A percentile compares a stretch with the other conserved stretches of the same genome.
phyloP scores from a whole-genome alignment of 2,113 vertebrate genomes.

The Coturnix japonica region DNA sequence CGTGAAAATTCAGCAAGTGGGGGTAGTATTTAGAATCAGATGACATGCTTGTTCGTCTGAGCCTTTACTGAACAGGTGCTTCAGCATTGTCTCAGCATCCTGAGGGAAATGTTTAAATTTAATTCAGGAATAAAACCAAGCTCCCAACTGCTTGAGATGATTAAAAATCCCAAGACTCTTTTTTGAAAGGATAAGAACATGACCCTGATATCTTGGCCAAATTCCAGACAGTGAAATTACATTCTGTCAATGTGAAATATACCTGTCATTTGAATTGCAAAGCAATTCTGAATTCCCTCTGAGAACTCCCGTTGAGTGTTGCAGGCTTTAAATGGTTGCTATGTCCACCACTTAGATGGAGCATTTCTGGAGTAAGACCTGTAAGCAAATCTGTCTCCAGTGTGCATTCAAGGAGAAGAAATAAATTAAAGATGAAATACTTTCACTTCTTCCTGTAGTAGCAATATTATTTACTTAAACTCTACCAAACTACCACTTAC shows the following conservation, averaged over 20 bases:
- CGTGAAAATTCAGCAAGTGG: not conserved
- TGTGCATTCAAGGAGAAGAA: not conserved
- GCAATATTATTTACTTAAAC: not conserved
- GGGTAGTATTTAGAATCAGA: not conserved
- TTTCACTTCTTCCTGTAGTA: not conserved
- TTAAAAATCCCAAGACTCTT: slow-evolving; percentile 32
- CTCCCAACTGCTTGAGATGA: slow-evolving; percentile 16
- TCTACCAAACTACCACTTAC: not conserved
- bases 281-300: not conserved
- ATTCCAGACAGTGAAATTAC: slow-evolving; percentile 28
- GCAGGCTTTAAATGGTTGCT: not conserved
- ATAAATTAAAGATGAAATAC: not conserved
- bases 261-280: slow-evolving; percentile 13
- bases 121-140: slow-evolving; percentile 30
- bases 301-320: not conserved
- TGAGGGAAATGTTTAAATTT: slow-evolving; percentile 31
- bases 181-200: not conserved
- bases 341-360: not conserved
- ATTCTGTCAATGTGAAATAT: slow-evolving; percentile 34
- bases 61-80: not conserved
- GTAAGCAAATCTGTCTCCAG: not conserved
- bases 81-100: slow-evolving; percentile 1
- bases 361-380: not conserved
- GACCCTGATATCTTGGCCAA: slow-evolving; percentile 18
- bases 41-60: not conserved